Conservation (phyloP, 1,140 invertebrate species). For the Caenorhabditis tropicalis region DNA sequence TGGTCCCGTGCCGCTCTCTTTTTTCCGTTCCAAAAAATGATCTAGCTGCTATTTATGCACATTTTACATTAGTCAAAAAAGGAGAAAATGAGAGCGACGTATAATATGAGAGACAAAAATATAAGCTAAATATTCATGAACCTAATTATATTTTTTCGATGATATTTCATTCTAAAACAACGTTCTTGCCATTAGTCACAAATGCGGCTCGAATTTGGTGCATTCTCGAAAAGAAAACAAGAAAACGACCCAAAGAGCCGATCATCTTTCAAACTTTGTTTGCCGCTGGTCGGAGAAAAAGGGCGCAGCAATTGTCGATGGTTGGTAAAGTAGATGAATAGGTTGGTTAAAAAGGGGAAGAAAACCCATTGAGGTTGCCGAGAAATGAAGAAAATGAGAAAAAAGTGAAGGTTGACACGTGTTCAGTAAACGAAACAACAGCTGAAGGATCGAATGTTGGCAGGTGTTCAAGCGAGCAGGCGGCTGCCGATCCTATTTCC, state of each 20-base stretch:
- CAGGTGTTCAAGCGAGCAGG: conserved; percentile 2
- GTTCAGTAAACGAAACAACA: not conserved
- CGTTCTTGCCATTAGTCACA: no score
- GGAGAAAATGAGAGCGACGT: not conserved
- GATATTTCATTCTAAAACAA: not conserved
- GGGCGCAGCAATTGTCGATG: conserved; percentile 20
- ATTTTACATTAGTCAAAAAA: not conserved
- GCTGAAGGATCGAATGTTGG: conserved; percentile 5
- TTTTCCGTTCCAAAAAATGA: not conserved
- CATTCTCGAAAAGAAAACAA: not conserved
- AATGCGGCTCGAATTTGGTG: no score
- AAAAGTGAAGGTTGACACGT: not conserved
- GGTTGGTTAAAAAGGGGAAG: not conserved
- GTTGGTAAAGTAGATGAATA: conserved; percentile 36
- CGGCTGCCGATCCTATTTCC: not conserved
- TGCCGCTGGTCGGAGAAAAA: conserved; percentile 5
- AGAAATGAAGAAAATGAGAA: not conserved
- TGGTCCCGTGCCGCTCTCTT: not conserved
- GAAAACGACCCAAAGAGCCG: conserved; percentile 6
- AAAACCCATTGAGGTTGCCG: not conserved
- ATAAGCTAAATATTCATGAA: not conserved
- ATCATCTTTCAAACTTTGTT: conserved; percentile 32
- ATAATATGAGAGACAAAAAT: not conserved
- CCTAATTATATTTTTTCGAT: not conserved
- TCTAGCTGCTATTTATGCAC: conserved; percentile 26